phyloP scores from a whole-genome alignment of 2,797 vertebrate species.

The Anisognathus igniventris region DNA sequence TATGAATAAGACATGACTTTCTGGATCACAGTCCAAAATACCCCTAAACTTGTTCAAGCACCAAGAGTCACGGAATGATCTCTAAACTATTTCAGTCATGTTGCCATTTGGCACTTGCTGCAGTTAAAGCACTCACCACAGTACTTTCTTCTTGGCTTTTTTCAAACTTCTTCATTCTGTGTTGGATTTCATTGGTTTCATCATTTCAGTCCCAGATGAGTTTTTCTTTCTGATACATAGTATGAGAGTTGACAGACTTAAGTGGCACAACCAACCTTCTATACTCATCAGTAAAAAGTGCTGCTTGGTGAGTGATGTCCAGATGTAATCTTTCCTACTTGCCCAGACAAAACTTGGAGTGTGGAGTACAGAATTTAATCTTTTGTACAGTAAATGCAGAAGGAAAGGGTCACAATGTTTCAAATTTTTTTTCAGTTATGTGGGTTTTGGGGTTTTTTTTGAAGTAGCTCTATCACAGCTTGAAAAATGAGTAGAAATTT shows the following conservation, averaged over 20 bases:
- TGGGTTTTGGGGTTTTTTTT: accelerated
- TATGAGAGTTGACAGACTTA: neutral
- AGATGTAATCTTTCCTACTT: neutral
- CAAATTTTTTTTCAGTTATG: accelerated
- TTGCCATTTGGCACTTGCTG: neutral
- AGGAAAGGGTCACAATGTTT: neutral
- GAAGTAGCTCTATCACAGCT: neutral
- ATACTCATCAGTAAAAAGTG: neutral
- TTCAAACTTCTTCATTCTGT: neutral
- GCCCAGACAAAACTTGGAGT: neutral
- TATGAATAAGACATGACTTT: neutral
- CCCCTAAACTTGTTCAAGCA: neutral
- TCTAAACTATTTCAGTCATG: neutral
- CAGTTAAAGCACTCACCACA: neutral
- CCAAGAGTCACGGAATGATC: neutral
- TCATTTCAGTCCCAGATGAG: neutral
- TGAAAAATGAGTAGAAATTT: neutral
- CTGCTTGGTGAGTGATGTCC: neutral
- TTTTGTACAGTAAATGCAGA: neutral
- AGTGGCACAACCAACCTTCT: neutral
- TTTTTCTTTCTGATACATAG: neutral
- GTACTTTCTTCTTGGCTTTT: neutral
- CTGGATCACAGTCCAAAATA: neutral
- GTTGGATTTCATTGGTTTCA: neutral
- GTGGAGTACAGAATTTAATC: neutral